Base-by-base conservation (phyloP, 2,797 vertebrate species). In the Gallirallus australis region DNA sequence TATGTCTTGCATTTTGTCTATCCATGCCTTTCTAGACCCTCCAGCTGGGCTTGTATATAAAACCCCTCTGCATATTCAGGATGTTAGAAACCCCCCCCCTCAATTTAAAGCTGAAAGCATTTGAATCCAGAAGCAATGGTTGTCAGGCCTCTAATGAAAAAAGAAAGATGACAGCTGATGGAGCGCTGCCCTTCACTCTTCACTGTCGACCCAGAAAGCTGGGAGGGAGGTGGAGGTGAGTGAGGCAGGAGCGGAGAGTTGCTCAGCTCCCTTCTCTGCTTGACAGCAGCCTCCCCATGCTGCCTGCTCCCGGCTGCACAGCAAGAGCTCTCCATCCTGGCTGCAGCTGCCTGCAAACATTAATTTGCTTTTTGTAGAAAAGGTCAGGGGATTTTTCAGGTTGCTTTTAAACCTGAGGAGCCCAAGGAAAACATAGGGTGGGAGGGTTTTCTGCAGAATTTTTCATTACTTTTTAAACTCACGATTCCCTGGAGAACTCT, bases 201-300 rank as follows among this genome's bases (percentile, higher is more conserved):
- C 2, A 1, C 63, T 39, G 24, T 8, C 11, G 50, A 68, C 11
- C 20, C 0, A 0, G 39, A 35, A 45, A 90, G 28, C 7, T 3
- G 2, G n/a, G 16, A 59, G 39, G 13, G 19, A 81, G 35, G 12
- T 64, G 52, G 31, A 84, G 59, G 47, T 53, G 66, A 61, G 33
- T 28, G 79, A 66, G 3, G 30, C 27, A 66, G n/a, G 7, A 75
- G 37, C 37, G 75, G 57, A 78, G 48, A 52, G 20, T 16, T 54
- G 25, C 18, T 68, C 2, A 0, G 64, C 80, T 80, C n/a, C 76
- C 27, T 80, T 61, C 53, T 53, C 19, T 16, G 2, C 33, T 35
- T 30, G 39, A 63, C 37, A 93, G 45, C 90, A 82, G 24, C 45
- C 39, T 60, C 37, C 33, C 6, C 0, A 1, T 8, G 30, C 40